Evolutionary conservation across 1,140 invertebrate genomes (phyloP).

Genomic region (Ruditapes philippinarum): DNA sequence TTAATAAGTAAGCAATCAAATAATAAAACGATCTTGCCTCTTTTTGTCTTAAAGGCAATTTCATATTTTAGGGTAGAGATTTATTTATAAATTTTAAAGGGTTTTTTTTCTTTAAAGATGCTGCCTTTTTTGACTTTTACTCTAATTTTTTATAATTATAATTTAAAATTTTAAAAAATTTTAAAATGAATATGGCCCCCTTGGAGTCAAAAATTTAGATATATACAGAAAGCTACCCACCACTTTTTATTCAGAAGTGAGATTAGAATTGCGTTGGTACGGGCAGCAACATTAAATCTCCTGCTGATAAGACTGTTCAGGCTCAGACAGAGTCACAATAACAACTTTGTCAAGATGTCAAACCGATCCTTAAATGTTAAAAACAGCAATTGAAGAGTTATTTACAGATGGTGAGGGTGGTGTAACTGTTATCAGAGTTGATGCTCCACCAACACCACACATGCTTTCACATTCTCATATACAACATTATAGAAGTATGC

Average conservation of each 20-base stretch:
- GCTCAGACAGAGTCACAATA: background rate
- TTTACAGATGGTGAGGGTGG: constrained; percentile 26
- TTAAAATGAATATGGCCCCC: background rate
- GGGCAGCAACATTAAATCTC: background rate
- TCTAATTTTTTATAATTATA: background rate
- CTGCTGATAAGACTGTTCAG: too few species aligned
- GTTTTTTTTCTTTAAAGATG: background rate
- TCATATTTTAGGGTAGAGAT: background rate
- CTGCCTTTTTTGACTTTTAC: background rate
- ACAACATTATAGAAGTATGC: background rate
- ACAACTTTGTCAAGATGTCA: background rate
- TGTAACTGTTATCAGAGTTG: background rate
- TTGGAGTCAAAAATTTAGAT: background rate
- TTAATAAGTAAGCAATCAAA: background rate
- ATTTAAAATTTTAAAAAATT: background rate
- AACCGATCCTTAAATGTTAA: constrained; percentile 16
- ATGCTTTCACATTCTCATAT: background rate
- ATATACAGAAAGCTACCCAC: background rate
- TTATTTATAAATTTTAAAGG: background rate
- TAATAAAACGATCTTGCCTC: background rate
- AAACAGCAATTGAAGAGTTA: constrained; percentile 29
- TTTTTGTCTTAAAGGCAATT: background rate
- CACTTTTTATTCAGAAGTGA: background rate
- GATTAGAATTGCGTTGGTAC: constrained; percentile 1
- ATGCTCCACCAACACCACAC: background rate